Evolutionary conservation across 2,888 invertebrate genomes (phyloP).

Genomic region (Lithosia quadra): DNA sequence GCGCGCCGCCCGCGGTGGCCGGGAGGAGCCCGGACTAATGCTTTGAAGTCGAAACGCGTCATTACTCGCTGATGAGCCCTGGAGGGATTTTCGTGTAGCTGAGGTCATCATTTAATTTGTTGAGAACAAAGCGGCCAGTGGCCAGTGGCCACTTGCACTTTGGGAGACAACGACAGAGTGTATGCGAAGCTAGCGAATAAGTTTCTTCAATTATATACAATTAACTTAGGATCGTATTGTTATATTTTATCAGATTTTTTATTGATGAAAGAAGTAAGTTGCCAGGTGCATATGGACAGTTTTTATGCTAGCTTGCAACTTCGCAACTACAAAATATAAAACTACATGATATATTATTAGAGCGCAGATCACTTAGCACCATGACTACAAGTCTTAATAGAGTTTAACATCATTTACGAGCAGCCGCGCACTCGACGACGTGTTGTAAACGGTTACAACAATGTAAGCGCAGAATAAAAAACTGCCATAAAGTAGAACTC

Average conservation of each 20-base stretch:
- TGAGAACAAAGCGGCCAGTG: neutral
- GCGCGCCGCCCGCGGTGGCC: neutral
- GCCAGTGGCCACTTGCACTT: neutral
- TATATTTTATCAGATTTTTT: too few species aligned
- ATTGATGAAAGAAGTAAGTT: too few species aligned
- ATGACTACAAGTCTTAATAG: neutral
- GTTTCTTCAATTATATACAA: too few species aligned
- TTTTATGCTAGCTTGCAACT: too few species aligned
- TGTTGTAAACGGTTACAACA: neutral
- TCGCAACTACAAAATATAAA: too few species aligned
- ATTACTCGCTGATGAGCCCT: slow-evolving; percentile 13
- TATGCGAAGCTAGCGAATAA: too few species aligned
- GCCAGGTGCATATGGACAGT: too few species aligned
- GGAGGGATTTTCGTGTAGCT: slow-evolving; percentile 8
- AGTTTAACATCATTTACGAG: neutral
- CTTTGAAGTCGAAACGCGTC: slow-evolving; percentile 35
- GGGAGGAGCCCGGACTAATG: slow-evolving; percentile 28
- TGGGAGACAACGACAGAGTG: too few species aligned
- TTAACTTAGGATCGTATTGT: too few species aligned
- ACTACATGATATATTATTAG: neutral
- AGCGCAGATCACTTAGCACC: neutral
- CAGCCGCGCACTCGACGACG: neutral
- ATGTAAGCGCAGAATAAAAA: neutral
- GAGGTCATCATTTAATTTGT: slow-evolving; percentile 8
- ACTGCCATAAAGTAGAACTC: neutral